phyloP scores from a whole-genome alignment of 2,797 vertebrate species.

The Mus minutoides region DNA sequence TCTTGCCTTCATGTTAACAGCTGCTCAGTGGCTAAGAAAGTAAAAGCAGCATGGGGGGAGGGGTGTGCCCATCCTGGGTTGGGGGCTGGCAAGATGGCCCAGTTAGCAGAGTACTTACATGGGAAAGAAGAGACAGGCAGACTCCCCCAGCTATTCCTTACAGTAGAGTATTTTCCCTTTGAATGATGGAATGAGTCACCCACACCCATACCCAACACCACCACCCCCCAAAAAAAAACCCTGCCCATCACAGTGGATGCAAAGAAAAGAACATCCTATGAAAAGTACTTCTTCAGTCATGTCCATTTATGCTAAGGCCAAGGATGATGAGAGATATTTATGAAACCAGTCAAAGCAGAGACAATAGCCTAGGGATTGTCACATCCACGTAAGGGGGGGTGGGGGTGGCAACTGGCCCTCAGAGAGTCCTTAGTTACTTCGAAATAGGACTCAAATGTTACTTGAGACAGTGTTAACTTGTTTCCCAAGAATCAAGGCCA shows the following conservation, averaged over 20 bases:
- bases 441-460: slow-evolving; percentile 34
- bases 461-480: slow-evolving; percentile 72
- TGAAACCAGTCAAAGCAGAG: neutral
- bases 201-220: no score
- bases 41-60: neutral
- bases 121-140: neutral
- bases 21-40: neutral
- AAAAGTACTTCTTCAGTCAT: neutral
- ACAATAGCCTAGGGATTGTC: neutral
- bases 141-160: neutral
- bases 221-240: neutral
- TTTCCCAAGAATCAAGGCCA: slow-evolving; percentile 67
- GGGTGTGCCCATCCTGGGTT: neutral
- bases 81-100: neutral
- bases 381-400: neutral
- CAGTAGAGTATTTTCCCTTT: neutral
- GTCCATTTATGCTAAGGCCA: neutral
- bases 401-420: neutral
- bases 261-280: neutral
- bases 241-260: neutral
- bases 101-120: neutral
- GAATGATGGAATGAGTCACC: neutral
- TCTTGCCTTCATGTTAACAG: neutral
- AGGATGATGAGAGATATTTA: neutral
- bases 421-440: neutral